Percentiles rank a stretch among this genome's conserved stretches.
phyloP scores from a whole-genome alignment of 2,888 invertebrate genomes.

The Polymixis flavicincta region DNA sequence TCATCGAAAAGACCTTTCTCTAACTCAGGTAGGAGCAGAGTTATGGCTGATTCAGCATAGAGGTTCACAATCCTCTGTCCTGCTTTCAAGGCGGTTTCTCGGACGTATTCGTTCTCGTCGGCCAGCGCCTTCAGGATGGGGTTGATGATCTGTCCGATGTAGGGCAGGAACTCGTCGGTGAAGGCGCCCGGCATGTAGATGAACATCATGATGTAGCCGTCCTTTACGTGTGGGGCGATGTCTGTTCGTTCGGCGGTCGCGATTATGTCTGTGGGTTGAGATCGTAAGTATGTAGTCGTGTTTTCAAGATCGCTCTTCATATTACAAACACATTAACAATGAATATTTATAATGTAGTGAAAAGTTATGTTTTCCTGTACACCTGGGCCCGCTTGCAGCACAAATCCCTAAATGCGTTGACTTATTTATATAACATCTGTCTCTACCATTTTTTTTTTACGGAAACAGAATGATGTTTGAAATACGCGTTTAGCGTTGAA shows the following conservation, averaged over 20 bases:
- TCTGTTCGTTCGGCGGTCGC: constrained; percentile 97
- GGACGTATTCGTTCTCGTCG: constrained; percentile 99
- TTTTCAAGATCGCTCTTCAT: background rate
- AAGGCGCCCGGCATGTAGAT: constrained; percentile 99
- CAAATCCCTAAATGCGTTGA: no score
- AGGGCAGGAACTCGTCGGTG: constrained; percentile 98
- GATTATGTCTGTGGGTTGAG: constrained; percentile 93
- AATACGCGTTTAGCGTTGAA: no score
- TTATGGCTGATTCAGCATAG: constrained; percentile 98
- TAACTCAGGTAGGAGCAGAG: constrained; percentile 97
- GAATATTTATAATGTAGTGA: no score
- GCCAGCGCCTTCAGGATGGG: constrained; percentile 99
- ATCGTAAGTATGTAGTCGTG: background rate
- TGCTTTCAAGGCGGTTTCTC: constrained; percentile 98
- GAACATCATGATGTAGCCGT: constrained; percentile 99
- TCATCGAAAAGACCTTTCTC: constrained; percentile 99
- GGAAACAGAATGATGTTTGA: no score
- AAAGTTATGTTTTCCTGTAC: no score
- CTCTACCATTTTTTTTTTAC: no score
- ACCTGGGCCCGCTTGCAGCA: no score
- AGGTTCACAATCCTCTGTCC: constrained; percentile 99
- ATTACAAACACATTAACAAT: background rate
- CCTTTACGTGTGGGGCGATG: constrained; percentile 99
- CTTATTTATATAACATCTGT: no score
- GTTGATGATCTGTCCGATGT: constrained; percentile 98